These are phyloP conservation scores for Collichthys lucidus DNA, from an alignment of 2,113 vertebrate species.

Conservation along the genomic window DNA sequence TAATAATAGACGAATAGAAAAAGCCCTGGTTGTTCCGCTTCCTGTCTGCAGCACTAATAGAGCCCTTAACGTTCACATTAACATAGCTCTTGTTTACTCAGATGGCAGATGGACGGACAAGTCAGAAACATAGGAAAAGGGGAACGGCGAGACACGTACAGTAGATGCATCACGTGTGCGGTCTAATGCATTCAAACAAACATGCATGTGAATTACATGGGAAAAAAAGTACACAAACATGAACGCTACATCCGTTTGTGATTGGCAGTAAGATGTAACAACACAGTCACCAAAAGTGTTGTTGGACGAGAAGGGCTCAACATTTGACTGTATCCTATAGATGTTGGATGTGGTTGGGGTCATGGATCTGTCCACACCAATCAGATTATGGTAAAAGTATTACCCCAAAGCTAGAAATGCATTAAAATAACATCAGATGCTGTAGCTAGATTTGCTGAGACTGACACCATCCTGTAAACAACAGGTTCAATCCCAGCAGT, in stretches of 20 bases:
- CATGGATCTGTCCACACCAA: background rate
- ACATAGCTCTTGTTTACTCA: slow-evolving; percentile 73
- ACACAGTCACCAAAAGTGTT: background rate
- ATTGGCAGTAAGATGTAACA: background rate
- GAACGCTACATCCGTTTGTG: too few species aligned
- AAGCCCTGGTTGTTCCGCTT: slow-evolving; percentile 78
- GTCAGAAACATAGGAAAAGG: slow-evolving; percentile 39
- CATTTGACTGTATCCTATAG: background rate
- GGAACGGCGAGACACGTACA: slow-evolving; percentile 28
- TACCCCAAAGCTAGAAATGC: background rate
- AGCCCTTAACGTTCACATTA: slow-evolving; percentile 77
- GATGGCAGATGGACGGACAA: slow-evolving; percentile 48
- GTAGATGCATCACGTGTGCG: slow-evolving; percentile 32
- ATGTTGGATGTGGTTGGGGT: background rate
- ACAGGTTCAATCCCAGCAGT: slow-evolving; percentile 6
- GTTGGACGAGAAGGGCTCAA: background rate
- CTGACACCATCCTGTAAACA: background rate
- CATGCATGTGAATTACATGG: background rate
- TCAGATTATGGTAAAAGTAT: background rate
- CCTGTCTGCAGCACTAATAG: slow-evolving; percentile 81
- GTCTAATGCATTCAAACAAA: slow-evolving; percentile 15
- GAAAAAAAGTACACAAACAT: too few species aligned
- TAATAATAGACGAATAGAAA: slow-evolving; percentile 81
- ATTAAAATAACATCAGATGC: background rate
- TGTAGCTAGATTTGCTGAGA: background rate